phyloP scores from a whole-genome alignment of 2,797 vertebrate genomes.

The Coregonus sp. region DNA sequence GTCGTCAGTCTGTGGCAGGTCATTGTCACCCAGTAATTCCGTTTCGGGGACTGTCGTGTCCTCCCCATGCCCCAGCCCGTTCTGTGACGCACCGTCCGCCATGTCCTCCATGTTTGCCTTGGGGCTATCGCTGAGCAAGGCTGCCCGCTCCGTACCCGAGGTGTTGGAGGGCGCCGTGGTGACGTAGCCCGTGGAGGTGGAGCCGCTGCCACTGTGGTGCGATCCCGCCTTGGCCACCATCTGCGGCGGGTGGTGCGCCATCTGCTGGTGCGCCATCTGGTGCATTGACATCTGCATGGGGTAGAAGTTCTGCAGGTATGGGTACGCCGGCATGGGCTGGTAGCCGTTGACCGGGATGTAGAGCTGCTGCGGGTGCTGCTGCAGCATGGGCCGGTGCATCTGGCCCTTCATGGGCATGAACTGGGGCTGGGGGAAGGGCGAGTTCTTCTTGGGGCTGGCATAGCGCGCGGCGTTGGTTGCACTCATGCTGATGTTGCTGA shows the following conservation, averaged over 20 bases:
- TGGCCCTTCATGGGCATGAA: conserved; percentile 92
- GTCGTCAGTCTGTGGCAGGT: conserved; percentile 80
- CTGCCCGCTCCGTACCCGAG: conserved; percentile 83
- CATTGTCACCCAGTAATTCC: conserved; percentile 88
- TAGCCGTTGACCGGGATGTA: conserved; percentile 98
- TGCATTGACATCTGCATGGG: conserved; percentile 92
- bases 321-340: conserved; percentile 91
- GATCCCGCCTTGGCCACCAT: conserved; percentile 87
- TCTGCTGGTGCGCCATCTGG: conserved; percentile 87
- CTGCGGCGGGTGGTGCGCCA: conserved; percentile 77
- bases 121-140: conserved; percentile 76
- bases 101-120: conserved; percentile 72
- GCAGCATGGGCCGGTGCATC: conserved; percentile 85
- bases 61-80: conserved; percentile 74
- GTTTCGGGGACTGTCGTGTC: conserved; percentile 87
- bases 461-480: conserved; percentile 81
- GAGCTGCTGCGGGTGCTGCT: conserved; percentile 79
- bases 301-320: conserved; percentile 95
- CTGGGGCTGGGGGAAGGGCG: conserved; percentile 88
- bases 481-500: conserved; percentile 80
- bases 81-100: conserved; percentile 76
- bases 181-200: conserved; percentile 94
- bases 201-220: conserved; percentile 94
- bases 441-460: conserved; percentile 87
- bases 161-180: conserved; percentile 90